Percentiles rank a stretch among this genome's conserved stretches.
Conservation (phyloP, 2,888 invertebrate species). For the Elmis aenea region DNA sequence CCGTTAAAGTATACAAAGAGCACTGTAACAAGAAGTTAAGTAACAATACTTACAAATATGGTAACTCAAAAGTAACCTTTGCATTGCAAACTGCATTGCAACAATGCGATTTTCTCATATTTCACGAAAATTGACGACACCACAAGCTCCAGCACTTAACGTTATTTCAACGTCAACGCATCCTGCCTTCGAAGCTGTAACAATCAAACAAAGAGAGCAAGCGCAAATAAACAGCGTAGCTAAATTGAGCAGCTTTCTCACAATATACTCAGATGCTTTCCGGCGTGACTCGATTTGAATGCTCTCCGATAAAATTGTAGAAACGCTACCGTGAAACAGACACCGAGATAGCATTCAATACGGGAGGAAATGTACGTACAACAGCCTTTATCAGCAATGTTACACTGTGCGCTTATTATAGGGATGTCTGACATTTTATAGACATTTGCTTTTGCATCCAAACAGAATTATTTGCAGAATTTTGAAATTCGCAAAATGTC, state of each 20-base stretch:
- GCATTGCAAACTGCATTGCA: no score
- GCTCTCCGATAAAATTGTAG: slow-evolving; percentile 26
- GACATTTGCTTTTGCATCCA: slow-evolving; percentile 8
- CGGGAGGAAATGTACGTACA: slow-evolving; percentile 27
- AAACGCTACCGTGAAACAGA: slow-evolving; percentile 23
- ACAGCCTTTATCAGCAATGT: slow-evolving; percentile 26
- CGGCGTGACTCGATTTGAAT: slow-evolving; percentile 28
- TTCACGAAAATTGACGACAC: no score
- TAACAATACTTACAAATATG: no score
- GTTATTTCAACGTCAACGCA: neutral
- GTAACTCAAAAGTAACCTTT: no score
- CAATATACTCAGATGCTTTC: slow-evolving; percentile 22
- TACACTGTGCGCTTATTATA: slow-evolving; percentile 13
- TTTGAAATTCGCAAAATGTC: no score
- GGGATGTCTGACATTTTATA: slow-evolving; percentile 11
- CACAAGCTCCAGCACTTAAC: neutral
- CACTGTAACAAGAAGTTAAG: no score
- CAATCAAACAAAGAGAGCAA: neutral
- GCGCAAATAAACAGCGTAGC: slow-evolving; percentile 13
- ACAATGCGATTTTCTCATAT: no score
- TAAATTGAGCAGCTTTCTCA: slow-evolving; percentile 17
- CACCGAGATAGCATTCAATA: slow-evolving; percentile 24
- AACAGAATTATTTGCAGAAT: neutral
- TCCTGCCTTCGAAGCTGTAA: neutral
- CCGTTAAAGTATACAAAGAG: no score